These are phyloP conservation scores for Yponomeuta plumbellus DNA, from an alignment of 2,888 invertebrate genomes.

Conservation along the genomic window DNA sequence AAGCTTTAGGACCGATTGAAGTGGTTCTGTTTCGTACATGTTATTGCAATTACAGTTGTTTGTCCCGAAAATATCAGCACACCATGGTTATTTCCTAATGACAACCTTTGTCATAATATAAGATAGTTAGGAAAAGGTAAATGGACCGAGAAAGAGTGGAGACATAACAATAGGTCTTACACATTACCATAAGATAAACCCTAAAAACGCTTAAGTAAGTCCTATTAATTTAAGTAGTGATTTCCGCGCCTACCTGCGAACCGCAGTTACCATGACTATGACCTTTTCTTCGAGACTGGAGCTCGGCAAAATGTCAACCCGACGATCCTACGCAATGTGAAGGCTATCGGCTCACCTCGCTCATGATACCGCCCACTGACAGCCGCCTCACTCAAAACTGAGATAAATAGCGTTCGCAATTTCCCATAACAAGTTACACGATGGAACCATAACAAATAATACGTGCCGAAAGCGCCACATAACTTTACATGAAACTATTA, in stretches of 20 bases:
- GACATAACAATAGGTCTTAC: too few relatives aligned
- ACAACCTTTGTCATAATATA: too few relatives aligned
- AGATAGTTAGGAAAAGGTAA: too few relatives aligned
- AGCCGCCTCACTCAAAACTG: background rate
- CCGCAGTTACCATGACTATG: background rate
- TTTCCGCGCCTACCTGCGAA: background rate
- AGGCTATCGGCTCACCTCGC: background rate
- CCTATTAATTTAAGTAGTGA: background rate
- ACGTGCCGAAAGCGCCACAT: background rate
- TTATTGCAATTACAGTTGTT: too few relatives aligned
- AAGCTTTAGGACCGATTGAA: too few relatives aligned
- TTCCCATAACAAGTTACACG: background rate
- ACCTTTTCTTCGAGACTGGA: background rate
- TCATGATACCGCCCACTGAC: background rate
- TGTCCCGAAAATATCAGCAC: too few relatives aligned
- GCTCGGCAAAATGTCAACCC: background rate
- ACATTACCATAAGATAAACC: too few relatives aligned
- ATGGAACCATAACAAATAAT: background rate
- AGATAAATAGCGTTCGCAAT: background rate
- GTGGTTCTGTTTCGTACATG: too few relatives aligned
- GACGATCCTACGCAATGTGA: conserved; percentile 1
- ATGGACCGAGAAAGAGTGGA: too few relatives aligned
- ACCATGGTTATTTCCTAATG: too few relatives aligned
- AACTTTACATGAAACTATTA: background rate
- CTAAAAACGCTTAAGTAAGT: background rate